Evolutionary conservation across 2,113 vertebrate species (phyloP), one percentile per base, ranked within the genome.

Genomic region (Narcine bancroftii): DNA sequence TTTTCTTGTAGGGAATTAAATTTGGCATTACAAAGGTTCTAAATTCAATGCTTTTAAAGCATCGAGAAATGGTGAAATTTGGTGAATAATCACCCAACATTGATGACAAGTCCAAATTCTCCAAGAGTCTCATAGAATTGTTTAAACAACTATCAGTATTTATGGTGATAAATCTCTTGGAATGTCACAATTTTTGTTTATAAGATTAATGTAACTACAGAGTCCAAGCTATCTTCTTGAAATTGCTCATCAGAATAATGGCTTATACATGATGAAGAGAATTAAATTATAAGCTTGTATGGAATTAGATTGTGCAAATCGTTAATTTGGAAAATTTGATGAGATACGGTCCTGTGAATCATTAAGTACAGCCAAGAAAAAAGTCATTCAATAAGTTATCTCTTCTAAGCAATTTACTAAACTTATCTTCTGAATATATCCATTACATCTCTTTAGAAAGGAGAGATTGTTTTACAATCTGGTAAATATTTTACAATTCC

Each of bases 61-160:
- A n/a, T 60, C 56, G 11, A 60, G 5, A 60, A 60, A 60, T 6
- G 5, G 56, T 60, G 56, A 60, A 60, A 60, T 60, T 60, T 11
- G 6, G 11, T 60, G 6, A 5, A 60, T 66, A 66, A 19, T 66
- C 21, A 66, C 65, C 42, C 42, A 79, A 47, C 76, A 79, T 33
- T 47, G 42, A 45, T 24, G 42, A 26, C 19, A 47, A 5, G 6
- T 47, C 0, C 4, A 79, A 79, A 79, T 79, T 42, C 7, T 79
- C 42, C 76, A n/a, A 13, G 53, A 60, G 15, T 17, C 36, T 36
- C 29, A 26, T 85, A 6, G 47, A 60, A 11, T 53, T 85, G 76
- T 56, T 60, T 33, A 85, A 85, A n/a, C 81, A 85, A 85, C 60
- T 85, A n/a, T 85, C 81, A 85, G 60, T 60, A n/a, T n/a, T 39